Percentiles rank a stretch among this genome's conserved stretches.
Evolutionary conservation across 2,113 vertebrate genomes (phyloP).

Genomic region (human): GRCh38 chr20:45024001-45024500

Average conservation of each 20-base stretch:
- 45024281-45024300: constrained; percentile 21
- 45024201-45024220: not conserved
- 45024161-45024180: too few species aligned
- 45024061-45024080: too few species aligned
- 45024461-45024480: not conserved
- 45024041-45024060: too few species aligned
- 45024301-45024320: not conserved
- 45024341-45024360: not conserved
- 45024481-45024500: constrained; percentile 16
- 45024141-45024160: too few species aligned
- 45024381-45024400: not conserved
- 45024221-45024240: not conserved
- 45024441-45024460: not conserved
- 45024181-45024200: too few species aligned
- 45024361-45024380: not conserved
- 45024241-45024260: not conserved
- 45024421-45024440: not conserved
- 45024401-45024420: not conserved
- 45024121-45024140: too few species aligned
- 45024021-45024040: too few species aligned
- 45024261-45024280: not conserved
- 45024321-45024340: constrained; percentile 3
- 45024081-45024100: too few species aligned
- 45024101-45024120: too few species aligned
- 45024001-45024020: too few species aligned